Base-by-base conservation (phyloP, 1,140 invertebrate species). In the Chironomus striatipennis region DNA sequence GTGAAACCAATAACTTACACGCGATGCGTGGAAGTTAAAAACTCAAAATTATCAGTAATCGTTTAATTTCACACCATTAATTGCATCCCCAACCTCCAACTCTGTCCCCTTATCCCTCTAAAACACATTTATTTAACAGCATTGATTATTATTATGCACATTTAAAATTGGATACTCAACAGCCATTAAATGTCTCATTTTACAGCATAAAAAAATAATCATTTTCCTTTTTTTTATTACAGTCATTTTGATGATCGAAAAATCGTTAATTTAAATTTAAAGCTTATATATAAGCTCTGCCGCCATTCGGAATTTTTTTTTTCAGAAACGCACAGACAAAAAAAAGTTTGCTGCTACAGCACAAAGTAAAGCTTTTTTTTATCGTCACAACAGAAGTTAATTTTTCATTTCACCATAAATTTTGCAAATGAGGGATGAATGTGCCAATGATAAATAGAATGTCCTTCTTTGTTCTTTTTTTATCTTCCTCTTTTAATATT, bases 201-300 rank as follows among this genome's bases (percentile, higher is more conserved):
- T 34, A 34, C 24, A 34, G 24, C 24, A 34, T 34, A 34, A 34
- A 5, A 34, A 34, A 2, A 34, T 2, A 34, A 34, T 34, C 24
- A 57, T 57, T 57, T 57, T 12, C n/a, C n/a, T 12, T n/a, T 57
- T n/a, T 57, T 57, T 57, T 57, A 57, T 57, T 57, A 57, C 47
- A 57, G 47, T 15, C n/a, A 57, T 57, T 57, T 57, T 57, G 1
- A 57, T 57, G 12, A 57, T 57, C 47, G 47, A 57, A 57, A n/a
- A 57, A n/a, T 57, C 47, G 47, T 57, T 57, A 57, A 57, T 57
- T 57, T 57, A 57, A 57, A 57, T 57, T 57, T 57, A 57, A 57
- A 57, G 12, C 8, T n/a, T 10, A 47, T 15, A 47, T 15, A 3
- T 15, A n/a, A 12, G 47, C 12, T 57, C 47, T 12, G 12, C 47